phyloP scores from a whole-genome alignment of 2,797 vertebrate species.

The Centroberyx gerrardi region DNA sequence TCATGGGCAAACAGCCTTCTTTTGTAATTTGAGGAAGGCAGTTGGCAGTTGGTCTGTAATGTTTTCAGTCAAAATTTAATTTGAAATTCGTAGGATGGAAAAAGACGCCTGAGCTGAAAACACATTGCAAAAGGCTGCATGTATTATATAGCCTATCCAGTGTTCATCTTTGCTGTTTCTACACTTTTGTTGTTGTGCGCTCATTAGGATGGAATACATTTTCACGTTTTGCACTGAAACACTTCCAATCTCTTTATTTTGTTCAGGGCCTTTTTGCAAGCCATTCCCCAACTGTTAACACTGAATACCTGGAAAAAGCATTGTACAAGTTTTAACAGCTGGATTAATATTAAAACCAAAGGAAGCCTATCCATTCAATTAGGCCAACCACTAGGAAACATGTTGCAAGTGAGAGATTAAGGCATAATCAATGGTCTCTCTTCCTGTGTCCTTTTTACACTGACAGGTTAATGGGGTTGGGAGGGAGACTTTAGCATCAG shows the following conservation, averaged over 20 bases:
- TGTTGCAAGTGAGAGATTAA: constrained; percentile 72
- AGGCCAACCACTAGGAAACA: constrained; percentile 47
- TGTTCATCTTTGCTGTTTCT: too few species aligned
- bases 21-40: too few species aligned
- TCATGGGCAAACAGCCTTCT: too few species aligned
- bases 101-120: too few species aligned
- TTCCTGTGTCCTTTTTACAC: constrained; percentile 74
- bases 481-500: constrained; percentile 74
- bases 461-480: constrained; percentile 82
- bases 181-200: too few species aligned
- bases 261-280: too few species aligned
- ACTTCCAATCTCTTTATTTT: too few species aligned
- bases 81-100: background rate
- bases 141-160: too few species aligned
- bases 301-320: background rate
- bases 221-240: too few species aligned
- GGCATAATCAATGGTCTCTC: constrained; percentile 69
- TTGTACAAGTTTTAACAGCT: constrained; percentile 32
- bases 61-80: background rate
- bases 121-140: too few species aligned
- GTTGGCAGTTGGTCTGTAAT: background rate
- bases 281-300: too few species aligned
- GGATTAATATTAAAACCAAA: constrained; percentile 44
- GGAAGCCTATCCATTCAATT: constrained; percentile 60
- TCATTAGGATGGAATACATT: too few species aligned